Conservation (phyloP, 2,888 invertebrate genomes). For the Lissocephala sabroskyi region DNA sequence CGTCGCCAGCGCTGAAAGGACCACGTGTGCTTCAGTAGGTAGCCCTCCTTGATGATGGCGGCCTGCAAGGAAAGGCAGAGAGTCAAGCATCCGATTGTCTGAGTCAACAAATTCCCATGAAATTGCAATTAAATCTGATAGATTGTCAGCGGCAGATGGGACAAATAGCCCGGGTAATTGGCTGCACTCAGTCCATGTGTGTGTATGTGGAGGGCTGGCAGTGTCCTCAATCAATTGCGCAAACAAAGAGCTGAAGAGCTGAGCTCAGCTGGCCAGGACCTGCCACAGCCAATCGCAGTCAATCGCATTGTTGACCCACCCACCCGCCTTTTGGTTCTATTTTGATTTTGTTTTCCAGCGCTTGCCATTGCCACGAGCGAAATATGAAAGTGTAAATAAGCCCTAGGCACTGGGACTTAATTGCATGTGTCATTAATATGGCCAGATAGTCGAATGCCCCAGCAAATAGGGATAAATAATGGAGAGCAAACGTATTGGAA, state of each 20-base stretch:
- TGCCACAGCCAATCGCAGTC: neutral
- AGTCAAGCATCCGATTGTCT: slow-evolving; percentile 52
- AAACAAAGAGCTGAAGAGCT: slow-evolving; percentile 30
- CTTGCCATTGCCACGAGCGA: slow-evolving; percentile 8
- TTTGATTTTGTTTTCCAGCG: slow-evolving; percentile 9
- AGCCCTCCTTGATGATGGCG: slow-evolving; percentile 83
- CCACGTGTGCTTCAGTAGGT: slow-evolving; percentile 89
- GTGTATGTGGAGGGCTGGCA: slow-evolving; percentile 11
- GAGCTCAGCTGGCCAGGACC: too few species aligned
- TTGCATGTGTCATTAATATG: too few species aligned
- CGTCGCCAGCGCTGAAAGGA: slow-evolving; percentile 90
- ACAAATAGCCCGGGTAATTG: too few species aligned
- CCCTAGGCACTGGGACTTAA: too few species aligned
- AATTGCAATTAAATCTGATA: too few species aligned
- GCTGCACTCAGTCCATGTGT: too few species aligned
- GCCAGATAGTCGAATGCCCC: too few species aligned
- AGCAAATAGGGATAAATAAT: too few species aligned
- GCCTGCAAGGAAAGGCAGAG: slow-evolving; percentile 68
- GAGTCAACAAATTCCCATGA: slow-evolving; percentile 41
- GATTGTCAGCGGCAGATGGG: too few species aligned
- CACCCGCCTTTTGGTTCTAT: slow-evolving; percentile 23
- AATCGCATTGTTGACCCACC: slow-evolving; percentile 9
- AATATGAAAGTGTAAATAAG: slow-evolving; percentile 40
- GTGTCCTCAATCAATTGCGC: slow-evolving; percentile 47
- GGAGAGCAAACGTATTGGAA: too few species aligned